Evolutionary conservation across 23 tunicate species (phyloP).

Genomic region (Styela clava): DNA sequence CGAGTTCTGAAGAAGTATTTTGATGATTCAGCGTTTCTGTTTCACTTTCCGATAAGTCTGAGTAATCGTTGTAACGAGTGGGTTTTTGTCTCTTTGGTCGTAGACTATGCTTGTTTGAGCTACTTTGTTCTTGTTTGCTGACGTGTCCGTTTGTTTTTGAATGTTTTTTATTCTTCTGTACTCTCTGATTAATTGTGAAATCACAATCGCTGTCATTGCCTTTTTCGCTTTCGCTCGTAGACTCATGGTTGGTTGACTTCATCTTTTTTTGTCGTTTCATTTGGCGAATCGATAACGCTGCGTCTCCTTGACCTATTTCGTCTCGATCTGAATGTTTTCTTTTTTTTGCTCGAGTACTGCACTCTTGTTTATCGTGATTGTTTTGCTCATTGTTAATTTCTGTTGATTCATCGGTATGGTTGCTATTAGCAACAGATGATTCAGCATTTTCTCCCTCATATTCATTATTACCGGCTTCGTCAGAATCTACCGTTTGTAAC

Average conservation of each 20-base stretch:
- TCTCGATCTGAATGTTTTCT: neutral
- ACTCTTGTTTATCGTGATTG: neutral
- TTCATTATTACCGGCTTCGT: neutral
- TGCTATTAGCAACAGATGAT: neutral
- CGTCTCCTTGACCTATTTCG: conserved; percentile 16
- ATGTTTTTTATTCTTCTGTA: neutral
- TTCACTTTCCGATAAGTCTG: neutral
- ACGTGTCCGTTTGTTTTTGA: neutral
- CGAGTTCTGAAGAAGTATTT: neutral
- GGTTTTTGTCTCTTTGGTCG: conserved; percentile 7
- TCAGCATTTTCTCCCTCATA: neutral
- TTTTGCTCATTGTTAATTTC: neutral
- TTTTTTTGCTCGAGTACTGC: neutral
- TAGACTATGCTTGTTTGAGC: neutral
- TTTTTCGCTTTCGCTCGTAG: neutral
- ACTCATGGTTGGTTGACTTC: neutral
- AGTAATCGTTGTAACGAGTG: neutral
- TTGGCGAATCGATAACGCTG: neutral
- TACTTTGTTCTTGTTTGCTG: neutral
- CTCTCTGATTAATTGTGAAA: neutral
- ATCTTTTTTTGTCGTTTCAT: neutral
- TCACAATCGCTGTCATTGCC: neutral
- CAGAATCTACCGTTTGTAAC: neutral
- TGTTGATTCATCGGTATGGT: neutral
- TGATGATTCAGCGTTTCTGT: neutral